Evolutionary conservation across 2,113 vertebrate genomes (phyloP).

Genomic region (Todiramphus chloris): DNA sequence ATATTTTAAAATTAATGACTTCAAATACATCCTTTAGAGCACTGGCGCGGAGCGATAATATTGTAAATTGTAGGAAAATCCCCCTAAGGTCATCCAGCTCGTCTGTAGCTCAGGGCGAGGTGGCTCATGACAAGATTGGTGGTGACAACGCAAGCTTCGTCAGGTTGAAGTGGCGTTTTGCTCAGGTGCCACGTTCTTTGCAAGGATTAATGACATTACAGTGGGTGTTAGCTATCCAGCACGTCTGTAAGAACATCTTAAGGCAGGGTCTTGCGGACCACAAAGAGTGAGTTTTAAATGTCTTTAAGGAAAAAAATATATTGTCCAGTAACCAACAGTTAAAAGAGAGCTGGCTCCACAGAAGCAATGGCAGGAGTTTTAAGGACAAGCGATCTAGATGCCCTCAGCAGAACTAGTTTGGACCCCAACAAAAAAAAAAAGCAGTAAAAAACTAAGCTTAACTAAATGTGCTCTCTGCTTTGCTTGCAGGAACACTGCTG

Average conservation of each 20-base stretch:
- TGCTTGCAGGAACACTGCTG: background rate
- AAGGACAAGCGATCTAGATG: background rate
- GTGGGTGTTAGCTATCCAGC: background rate
- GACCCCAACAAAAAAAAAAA: background rate
- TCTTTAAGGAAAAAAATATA: background rate
- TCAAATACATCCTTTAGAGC: background rate
- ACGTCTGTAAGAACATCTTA: background rate
- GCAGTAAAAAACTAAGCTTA: background rate
- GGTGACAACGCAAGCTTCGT: background rate
- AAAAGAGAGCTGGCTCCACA: background rate
- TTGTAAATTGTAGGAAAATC: constrained; percentile 18
- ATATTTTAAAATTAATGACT: constrained; percentile 39
- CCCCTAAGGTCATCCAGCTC: background rate
- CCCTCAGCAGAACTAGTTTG: background rate
- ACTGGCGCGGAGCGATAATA: background rate
- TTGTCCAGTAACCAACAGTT: background rate
- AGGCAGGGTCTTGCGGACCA: background rate
- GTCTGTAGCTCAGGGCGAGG: background rate
- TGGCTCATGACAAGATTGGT: background rate
- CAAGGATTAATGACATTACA: background rate
- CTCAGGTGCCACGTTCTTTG: background rate
- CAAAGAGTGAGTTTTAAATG: background rate
- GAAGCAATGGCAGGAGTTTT: background rate
- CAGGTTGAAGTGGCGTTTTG: background rate
- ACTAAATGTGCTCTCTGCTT: background rate